Evolutionary conservation across 2,797 vertebrate genomes (phyloP).

Genomic region (Perdix hodgsoniae): DNA sequence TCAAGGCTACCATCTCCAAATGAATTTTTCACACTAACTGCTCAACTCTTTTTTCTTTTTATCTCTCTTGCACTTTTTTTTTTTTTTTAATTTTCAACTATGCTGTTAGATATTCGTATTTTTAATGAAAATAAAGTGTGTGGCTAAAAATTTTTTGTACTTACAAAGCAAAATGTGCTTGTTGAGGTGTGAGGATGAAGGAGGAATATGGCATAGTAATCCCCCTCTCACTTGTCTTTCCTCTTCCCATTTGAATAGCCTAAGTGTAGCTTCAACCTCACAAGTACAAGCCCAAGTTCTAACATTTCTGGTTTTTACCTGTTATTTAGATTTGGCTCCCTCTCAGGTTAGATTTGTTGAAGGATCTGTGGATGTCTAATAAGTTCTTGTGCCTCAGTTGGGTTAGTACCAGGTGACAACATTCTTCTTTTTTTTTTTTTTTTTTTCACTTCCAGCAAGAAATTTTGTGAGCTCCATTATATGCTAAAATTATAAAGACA

Average conservation of each 20-base stretch:
- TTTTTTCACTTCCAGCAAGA: background rate
- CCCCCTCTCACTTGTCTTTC: accelerated
- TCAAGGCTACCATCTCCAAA: slow-evolving; percentile 1
- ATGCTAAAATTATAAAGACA: background rate
- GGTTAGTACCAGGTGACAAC: background rate
- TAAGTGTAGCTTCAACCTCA: background rate
- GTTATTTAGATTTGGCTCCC: background rate
- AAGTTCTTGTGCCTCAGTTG: background rate
- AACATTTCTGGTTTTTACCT: background rate
- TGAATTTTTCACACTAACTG: slow-evolving; percentile 29
- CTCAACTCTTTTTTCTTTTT: background rate
- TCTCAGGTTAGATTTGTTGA: background rate
- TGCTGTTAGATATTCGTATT: background rate
- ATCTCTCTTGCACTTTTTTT: no score
- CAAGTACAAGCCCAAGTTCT: background rate
- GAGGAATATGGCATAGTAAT: background rate
- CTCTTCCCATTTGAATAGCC: background rate
- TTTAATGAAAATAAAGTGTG: background rate
- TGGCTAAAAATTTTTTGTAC: background rate
- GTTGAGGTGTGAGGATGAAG: background rate
- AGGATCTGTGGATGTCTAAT: background rate
- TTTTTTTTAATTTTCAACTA: background rate
- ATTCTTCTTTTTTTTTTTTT: background rate
- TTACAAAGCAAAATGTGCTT: background rate
- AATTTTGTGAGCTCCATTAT: background rate